Percentiles rank a stretch among this genome's conserved stretches.
Conservation (phyloP, 2,113 vertebrate genomes). For the Setophaga coronata region DNA sequence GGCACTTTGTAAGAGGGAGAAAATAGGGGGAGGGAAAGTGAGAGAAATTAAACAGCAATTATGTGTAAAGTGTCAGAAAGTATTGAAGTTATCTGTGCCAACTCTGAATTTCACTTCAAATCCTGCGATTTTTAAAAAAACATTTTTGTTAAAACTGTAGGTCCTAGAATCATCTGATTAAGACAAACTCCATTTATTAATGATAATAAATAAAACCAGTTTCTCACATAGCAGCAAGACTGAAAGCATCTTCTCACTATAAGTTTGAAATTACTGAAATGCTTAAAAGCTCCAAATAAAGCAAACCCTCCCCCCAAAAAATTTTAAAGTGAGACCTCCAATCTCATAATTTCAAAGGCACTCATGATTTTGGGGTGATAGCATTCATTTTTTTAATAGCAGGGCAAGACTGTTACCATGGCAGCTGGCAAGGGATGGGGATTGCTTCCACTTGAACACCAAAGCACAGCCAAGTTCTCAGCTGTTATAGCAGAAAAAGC, state of each 20-base stretch:
- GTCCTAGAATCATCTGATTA: background rate
- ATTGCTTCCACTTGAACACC: constrained; percentile 32
- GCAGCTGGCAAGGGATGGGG: constrained; percentile 32
- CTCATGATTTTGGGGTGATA: background rate
- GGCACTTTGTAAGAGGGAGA: background rate
- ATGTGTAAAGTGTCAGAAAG: background rate
- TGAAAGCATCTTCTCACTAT: background rate
- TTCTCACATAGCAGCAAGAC: background rate
- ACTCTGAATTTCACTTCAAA: background rate
- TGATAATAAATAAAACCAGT: background rate
- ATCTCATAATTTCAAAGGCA: background rate
- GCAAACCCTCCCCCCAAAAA: fast-evolving
- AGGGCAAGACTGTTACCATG: constrained; percentile 34
- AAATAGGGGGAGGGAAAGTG: background rate
- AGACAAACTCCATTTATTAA: background rate
- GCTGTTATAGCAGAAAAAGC: constrained; percentile 18
- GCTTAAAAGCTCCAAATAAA: background rate
- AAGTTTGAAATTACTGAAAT: background rate
- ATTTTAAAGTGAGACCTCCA: background rate
- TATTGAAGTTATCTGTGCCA: background rate
- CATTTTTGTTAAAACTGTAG: background rate
- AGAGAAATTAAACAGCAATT: constrained; percentile 23
- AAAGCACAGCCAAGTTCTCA: constrained; percentile 39
- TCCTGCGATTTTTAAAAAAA: background rate
- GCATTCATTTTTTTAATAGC: background rate